Conservation (phyloP, 2,797 vertebrate genomes). For the Takifugu ocellatus region DNA sequence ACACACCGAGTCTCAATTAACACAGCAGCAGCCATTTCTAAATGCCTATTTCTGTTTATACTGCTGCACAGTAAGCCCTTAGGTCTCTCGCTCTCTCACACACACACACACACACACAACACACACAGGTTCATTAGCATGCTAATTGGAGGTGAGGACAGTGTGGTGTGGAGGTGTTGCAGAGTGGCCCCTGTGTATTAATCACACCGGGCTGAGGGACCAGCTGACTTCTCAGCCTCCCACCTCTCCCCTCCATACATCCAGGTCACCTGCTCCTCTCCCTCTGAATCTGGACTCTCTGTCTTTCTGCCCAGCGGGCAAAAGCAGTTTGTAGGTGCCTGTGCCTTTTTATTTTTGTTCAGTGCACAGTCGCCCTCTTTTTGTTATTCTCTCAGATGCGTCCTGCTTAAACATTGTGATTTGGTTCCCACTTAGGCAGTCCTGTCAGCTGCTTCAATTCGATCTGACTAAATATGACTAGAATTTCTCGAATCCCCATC, state of each 20-base stretch:
- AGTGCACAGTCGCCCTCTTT: too few species aligned
- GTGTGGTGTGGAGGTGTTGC: conserved; percentile 68
- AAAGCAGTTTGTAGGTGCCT: conserved; percentile 4
- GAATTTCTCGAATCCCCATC: too few species aligned
- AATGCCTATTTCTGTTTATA: conserved; percentile 63
- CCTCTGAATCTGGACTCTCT: conserved; percentile 35
- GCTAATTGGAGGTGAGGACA: conserved; percentile 76
- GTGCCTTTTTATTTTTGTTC: too few species aligned
- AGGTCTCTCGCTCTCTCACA: conserved; percentile 54
- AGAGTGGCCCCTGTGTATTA: conserved; percentile 66
- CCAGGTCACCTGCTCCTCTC: conserved; percentile 29
- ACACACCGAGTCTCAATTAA: conserved; percentile 46
- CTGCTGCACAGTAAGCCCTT: conserved; percentile 55
- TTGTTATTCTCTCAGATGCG: too few species aligned
- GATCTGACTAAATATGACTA: too few species aligned
- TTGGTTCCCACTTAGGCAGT: too few species aligned
- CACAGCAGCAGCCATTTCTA: conserved; percentile 43
- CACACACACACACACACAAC: conserved; percentile 10
- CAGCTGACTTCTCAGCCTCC: conserved; percentile 50
- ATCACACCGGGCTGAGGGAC: conserved; percentile 60
- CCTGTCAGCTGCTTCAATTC: too few species aligned
- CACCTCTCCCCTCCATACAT: conserved; percentile 12
- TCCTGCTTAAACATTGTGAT: too few species aligned
- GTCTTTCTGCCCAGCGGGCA: conserved; percentile 39
- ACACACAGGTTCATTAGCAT: conserved; percentile 66